Evolutionary conservation across 1,140 invertebrate genomes (phyloP).

Genomic region (Hyles vespertilio): DNA sequence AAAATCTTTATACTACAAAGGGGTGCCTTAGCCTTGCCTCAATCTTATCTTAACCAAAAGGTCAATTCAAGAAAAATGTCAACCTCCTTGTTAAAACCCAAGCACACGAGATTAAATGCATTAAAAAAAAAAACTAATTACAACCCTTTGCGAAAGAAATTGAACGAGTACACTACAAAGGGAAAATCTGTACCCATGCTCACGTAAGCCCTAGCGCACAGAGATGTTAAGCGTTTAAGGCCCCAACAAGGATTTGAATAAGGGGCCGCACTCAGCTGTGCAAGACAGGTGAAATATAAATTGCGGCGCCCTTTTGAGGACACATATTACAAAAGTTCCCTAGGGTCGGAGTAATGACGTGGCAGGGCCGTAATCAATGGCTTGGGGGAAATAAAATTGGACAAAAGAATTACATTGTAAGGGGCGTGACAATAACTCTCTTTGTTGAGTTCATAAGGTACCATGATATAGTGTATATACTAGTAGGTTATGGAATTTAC

Average conservation of each 20-base stretch:
- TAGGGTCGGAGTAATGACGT: slow-evolving; percentile 21
- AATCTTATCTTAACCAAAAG: too few species aligned
- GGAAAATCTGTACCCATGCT: too few species aligned
- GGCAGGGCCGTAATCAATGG: too few species aligned
- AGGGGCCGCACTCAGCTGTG: slow-evolving; percentile 40
- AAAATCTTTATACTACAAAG: too few species aligned
- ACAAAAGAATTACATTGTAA: too few species aligned
- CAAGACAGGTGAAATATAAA: slow-evolving; percentile 61
- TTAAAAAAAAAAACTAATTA: slow-evolving; percentile 1
- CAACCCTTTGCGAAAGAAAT: neutral
- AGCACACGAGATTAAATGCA: neutral
- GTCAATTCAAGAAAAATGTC: too few species aligned
- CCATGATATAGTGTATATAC: too few species aligned
- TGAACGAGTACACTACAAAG: too few species aligned
- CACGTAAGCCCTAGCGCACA: slow-evolving; percentile 24
- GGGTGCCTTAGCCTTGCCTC: too few species aligned
- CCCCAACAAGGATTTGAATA: slow-evolving; percentile 41
- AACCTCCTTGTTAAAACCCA: neutral
- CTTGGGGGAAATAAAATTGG: too few species aligned
- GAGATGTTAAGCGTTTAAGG: slow-evolving; percentile 54
- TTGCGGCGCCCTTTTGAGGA: slow-evolving; percentile 48
- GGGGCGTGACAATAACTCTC: neutral
- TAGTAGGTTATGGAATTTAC: too few species aligned
- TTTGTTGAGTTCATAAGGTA: too few species aligned
- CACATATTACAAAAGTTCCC: slow-evolving; percentile 48